phyloP scores from a whole-genome alignment of 37 sponge, comb jelly and placozoan genomes.

The Chondrilla cf. caribensis region DNA sequence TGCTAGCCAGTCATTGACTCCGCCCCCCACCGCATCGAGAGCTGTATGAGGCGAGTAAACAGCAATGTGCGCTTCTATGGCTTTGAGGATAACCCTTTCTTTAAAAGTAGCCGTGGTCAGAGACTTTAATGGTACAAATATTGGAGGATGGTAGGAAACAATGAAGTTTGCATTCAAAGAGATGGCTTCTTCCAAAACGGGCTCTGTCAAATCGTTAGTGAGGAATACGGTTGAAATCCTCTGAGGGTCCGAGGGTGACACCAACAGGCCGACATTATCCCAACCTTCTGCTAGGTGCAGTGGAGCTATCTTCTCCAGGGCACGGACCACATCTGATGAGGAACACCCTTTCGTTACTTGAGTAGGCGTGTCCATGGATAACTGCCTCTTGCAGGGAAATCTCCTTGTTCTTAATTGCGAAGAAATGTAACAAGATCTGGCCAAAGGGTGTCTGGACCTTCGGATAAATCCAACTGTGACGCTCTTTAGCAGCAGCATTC shows the following conservation, averaged over 20 bases:
- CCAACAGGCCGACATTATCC: slow-evolving; percentile 95
- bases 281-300: slow-evolving; percentile 64
- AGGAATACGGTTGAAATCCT: slow-evolving; percentile 47
- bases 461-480: too few species aligned
- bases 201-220: slow-evolving; percentile 94
- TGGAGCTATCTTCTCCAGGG: slow-evolving; percentile 71
- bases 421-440: too few species aligned
- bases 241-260: slow-evolving; percentile 56
- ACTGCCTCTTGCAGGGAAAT: neutral
- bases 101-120: slow-evolving; percentile 76
- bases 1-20: slow-evolving; percentile 94
- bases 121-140: slow-evolving; percentile 81
- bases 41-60: slow-evolving; percentile 96
- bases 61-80: slow-evolving; percentile 65
- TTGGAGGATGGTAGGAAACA: slow-evolving; percentile 92
- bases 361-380: neutral
- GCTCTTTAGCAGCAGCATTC: too few species aligned
- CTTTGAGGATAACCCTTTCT: slow-evolving; percentile 80
- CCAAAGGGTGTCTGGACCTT: too few species aligned
- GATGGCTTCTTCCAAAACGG: slow-evolving; percentile 70
- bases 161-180: slow-evolving; percentile 48
- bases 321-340: slow-evolving; percentile 15
- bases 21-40: slow-evolving; percentile 70
- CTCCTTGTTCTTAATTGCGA: too few species aligned
- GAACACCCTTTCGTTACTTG: neutral